phyloP scores from a whole-genome alignment of 1,140 invertebrate genomes.

The Microvelia longipes region DNA sequence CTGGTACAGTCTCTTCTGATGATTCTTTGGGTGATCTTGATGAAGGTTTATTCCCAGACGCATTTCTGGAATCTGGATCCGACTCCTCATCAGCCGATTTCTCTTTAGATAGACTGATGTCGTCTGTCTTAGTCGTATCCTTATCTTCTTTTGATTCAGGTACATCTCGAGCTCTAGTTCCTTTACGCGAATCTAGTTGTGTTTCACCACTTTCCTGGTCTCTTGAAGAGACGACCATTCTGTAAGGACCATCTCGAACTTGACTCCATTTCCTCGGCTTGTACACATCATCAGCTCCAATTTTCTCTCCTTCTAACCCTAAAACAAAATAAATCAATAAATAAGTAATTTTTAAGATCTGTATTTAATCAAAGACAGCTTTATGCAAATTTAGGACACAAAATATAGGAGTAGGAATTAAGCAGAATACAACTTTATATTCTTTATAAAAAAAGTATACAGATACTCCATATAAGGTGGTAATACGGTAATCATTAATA shows the following conservation, averaged over 20 bases:
- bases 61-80: background rate
- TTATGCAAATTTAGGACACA: too few relatives aligned
- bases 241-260: conserved; percentile 10
- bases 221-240: conserved; percentile 12
- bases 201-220: background rate
- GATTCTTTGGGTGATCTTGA: too few relatives aligned
- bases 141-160: background rate
- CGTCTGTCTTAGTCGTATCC: conserved; percentile 4
- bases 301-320: conserved; percentile 4
- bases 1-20: conserved; percentile 2
- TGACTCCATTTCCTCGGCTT: conserved; percentile 12
- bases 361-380: too few relatives aligned
- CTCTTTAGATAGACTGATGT: conserved; percentile 1
- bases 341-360: too few relatives aligned
- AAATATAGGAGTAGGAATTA: too few relatives aligned
- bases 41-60: too few relatives aligned
- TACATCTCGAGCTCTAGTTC: background rate
- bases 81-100: conserved; percentile 4
- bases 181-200: background rate
- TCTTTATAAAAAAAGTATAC: too few relatives aligned
- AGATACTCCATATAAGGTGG: too few relatives aligned
- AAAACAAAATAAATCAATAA: conserved; percentile 8
- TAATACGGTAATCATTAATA: too few relatives aligned
- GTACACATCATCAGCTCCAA: conserved; percentile 7
- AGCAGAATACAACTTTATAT: too few relatives aligned